These are phyloP conservation scores for Doris montereyensis DNA, from an alignment of 2,888 invertebrate genomes.

Conservation along the genomic window DNA sequence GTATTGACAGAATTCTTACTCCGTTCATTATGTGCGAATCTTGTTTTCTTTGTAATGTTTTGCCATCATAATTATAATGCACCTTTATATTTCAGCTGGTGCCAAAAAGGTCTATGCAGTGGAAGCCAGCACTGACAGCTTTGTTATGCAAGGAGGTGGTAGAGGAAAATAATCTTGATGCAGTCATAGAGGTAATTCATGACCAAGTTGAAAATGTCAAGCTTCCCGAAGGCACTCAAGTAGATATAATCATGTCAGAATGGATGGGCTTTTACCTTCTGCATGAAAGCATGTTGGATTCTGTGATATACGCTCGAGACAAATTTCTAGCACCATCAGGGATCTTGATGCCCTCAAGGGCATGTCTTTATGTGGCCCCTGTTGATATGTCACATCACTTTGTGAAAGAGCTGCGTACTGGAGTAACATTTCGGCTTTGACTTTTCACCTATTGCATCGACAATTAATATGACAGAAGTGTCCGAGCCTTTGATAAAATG, in stretches of 20 bases:
- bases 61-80: too few species aligned
- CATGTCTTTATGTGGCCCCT: slow-evolving; percentile 64
- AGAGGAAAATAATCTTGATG: slow-evolving; percentile 58
- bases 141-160: slow-evolving; percentile 63
- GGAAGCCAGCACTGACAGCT: slow-evolving; percentile 66
- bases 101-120: slow-evolving; percentile 70
- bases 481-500: slow-evolving; percentile 57
- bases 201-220: slow-evolving; percentile 62
- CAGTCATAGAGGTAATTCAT: slow-evolving; percentile 64
- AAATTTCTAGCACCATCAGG: slow-evolving; percentile 64
- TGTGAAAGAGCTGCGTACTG: slow-evolving; percentile 65
- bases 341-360: slow-evolving; percentile 66
- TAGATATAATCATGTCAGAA: slow-evolving; percentile 71
- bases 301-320: slow-evolving; percentile 68
- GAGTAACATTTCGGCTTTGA: slow-evolving; percentile 70
- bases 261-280: slow-evolving; percentile 73
- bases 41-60: too few species aligned
- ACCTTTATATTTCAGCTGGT: slow-evolving; percentile 54
- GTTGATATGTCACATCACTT: slow-evolving; percentile 64
- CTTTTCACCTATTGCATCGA: slow-evolving; percentile 61
- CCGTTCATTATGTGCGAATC: too few species aligned
- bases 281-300: slow-evolving; percentile 71
- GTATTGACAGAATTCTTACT: too few species aligned
- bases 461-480: slow-evolving; percentile 50
- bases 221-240: slow-evolving; percentile 61